These are phyloP conservation scores for Mugil cephalus DNA, from an alignment of 2,113 vertebrate genomes.

Conservation along the genomic window DNA sequence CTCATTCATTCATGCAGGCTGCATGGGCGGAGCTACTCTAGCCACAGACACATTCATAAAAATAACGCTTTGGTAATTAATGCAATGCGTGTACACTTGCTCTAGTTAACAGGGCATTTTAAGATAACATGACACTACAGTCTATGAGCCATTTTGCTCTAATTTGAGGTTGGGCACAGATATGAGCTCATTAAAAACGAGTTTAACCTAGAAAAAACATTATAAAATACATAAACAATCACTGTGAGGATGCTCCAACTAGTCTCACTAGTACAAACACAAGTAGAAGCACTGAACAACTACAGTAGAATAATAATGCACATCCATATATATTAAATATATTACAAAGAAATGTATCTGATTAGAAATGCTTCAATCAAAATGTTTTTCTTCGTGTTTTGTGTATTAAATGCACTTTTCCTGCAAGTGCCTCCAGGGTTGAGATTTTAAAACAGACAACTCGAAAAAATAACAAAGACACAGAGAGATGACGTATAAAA, in stretches of 20 bases:
- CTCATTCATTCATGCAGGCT: not conserved
- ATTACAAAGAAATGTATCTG: slow-evolving; percentile 90
- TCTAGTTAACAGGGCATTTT: slow-evolving; percentile 49
- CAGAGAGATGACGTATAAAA: slow-evolving; percentile 72
- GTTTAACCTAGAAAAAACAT: slow-evolving; percentile 68
- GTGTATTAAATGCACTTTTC: slow-evolving; percentile 90
- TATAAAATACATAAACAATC: slow-evolving; percentile 81
- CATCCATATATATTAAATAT: slow-evolving; percentile 86
- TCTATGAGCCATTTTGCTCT: slow-evolving; percentile 24
- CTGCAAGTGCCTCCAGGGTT: slow-evolving; percentile 91
- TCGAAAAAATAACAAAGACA: slow-evolving; percentile 53
- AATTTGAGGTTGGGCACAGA: slow-evolving; percentile 18
- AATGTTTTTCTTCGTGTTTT: slow-evolving; percentile 49
- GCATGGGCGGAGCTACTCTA: not conserved
- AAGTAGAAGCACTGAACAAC: slow-evolving; percentile 83
- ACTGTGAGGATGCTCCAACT: slow-evolving; percentile 84
- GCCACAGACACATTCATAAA: slow-evolving; percentile 54
- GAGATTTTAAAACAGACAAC: slow-evolving; percentile 82
- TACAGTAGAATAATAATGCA: slow-evolving; percentile 77
- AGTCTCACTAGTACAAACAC: slow-evolving; percentile 89
- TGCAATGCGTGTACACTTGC: slow-evolving; percentile 17
- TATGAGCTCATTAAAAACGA: slow-evolving; percentile 75
- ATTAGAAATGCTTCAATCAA: slow-evolving; percentile 60
- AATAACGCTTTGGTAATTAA: slow-evolving; percentile 66
- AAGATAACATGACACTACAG: slow-evolving; percentile 9